Percentiles rank a stretch among this genome's conserved stretches.
phyloP scores from a whole-genome alignment of 1,140 invertebrate species.

The Zophobas morio region DNA sequence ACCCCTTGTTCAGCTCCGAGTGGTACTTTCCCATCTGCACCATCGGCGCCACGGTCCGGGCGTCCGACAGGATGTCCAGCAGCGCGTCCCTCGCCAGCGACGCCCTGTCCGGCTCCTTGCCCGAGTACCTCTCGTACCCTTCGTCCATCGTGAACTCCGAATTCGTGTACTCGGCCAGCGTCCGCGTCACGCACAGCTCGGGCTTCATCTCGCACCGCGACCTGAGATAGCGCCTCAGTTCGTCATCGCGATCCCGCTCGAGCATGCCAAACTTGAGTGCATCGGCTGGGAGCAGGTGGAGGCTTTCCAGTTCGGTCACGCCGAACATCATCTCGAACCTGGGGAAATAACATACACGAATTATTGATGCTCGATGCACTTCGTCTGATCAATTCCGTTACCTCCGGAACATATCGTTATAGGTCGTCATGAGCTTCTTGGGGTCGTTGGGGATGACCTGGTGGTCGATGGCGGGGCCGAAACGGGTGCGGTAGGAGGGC shows the following conservation, averaged over 20 bases:
- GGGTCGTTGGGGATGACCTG: constrained; percentile 87
- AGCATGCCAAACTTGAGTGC: constrained; percentile 86
- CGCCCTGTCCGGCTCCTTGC: constrained; percentile 68
- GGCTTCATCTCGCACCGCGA: constrained; percentile 75
- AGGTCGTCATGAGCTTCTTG: constrained; percentile 79
- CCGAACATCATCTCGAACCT: constrained; percentile 93
- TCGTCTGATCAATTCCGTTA: constrained; percentile 60
- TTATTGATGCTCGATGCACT: constrained; percentile 4
- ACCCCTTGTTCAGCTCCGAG: constrained; percentile 79
- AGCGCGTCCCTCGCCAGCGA: constrained; percentile 79
- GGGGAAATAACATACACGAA: constrained; percentile 38
- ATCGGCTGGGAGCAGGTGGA: constrained; percentile 83
- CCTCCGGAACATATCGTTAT: constrained; percentile 81
- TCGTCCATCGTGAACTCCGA: constrained; percentile 49
- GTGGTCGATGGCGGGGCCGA: constrained; percentile 88
- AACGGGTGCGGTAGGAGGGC: constrained; percentile 78
- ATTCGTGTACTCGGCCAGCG: constrained; percentile 78
- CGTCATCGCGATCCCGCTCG: constrained; percentile 82
- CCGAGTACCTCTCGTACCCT: constrained; percentile 38
- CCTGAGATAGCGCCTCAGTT: constrained; percentile 83
- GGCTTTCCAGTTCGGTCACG: constrained; percentile 89
- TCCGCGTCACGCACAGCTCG: constrained; percentile 75
- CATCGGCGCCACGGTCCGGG: constrained; percentile 82
- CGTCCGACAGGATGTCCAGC: constrained; percentile 91
- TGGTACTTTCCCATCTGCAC: constrained; percentile 82